Percentiles rank a stretch among this genome's conserved stretches.
phyloP scores from a whole-genome alignment of 2,113 vertebrate species.

The Cariama cristata region DNA sequence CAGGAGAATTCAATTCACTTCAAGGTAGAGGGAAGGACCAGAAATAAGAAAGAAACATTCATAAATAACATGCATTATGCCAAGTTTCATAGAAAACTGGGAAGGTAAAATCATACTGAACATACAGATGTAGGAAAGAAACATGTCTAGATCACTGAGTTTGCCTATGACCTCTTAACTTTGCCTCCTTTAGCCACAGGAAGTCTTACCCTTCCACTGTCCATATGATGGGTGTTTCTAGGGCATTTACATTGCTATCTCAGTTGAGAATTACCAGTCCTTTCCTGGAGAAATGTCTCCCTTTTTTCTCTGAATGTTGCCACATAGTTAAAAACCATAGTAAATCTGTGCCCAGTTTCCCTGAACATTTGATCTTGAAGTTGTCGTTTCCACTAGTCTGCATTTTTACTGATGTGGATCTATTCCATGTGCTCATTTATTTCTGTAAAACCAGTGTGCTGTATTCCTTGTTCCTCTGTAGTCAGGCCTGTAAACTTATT shows the following conservation, averaged over 20 bases:
- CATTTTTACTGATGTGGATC: not conserved
- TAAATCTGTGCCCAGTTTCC: not conserved
- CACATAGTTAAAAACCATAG: not conserved
- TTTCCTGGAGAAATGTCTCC: not conserved
- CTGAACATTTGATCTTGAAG: not conserved
- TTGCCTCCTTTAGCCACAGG: not conserved
- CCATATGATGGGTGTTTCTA: not conserved
- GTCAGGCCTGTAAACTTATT: not conserved
- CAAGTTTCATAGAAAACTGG: not conserved
- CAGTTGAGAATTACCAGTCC: not conserved
- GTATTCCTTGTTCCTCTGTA: not conserved
- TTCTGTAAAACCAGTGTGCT: not conserved
- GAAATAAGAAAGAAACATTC: not conserved
- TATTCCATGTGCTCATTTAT: not conserved
- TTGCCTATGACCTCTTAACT: not conserved
- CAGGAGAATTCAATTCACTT: not conserved
- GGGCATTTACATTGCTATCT: not conserved
- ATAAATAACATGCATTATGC: not conserved
- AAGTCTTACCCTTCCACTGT: not conserved
- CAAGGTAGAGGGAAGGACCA: not conserved
- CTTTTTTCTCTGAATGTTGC: not conserved
- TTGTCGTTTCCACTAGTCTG: not conserved
- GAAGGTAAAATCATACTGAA: not conserved
- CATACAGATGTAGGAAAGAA: not conserved
- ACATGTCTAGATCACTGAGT: not conserved